Percentiles rank a stretch among this genome's conserved stretches.
Conservation (phyloP, 2,797 vertebrate species). For the Poecilia wingei region DNA sequence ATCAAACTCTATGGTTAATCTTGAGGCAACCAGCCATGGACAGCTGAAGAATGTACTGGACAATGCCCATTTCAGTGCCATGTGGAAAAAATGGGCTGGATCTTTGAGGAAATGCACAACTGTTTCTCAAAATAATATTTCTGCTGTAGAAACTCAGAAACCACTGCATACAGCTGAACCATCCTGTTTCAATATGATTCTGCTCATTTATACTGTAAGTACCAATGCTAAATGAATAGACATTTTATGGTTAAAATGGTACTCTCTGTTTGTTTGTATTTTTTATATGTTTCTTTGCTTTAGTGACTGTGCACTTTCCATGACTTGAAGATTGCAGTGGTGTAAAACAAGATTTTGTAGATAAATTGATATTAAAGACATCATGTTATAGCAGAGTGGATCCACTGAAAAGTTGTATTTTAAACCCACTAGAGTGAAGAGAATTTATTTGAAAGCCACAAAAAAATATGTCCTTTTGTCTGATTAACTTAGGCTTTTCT, state of each 20-base stretch:
- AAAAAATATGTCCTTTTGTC: not conserved
- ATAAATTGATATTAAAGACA: conserved; percentile 97
- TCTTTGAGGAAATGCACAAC: conserved; percentile 56
- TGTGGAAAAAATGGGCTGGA: conserved; percentile 32
- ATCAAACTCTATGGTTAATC: conserved; percentile 48
- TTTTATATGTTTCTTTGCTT: conserved; percentile 86
- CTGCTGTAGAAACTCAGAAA: conserved; percentile 57
- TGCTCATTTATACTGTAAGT: conserved; percentile 79
- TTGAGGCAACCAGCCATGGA: conserved; percentile 42
- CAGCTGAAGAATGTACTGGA: conserved; percentile 70
- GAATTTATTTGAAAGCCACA: not conserved
- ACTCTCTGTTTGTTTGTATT: conserved; percentile 82
- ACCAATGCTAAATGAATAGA: conserved; percentile 64
- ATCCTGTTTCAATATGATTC: conserved; percentile 71
- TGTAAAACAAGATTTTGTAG: conserved; percentile 97
- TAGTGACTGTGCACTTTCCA: conserved; percentile 84
- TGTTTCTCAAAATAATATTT: conserved; percentile 49
- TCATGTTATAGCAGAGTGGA: conserved; percentile 80
- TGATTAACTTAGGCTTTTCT: not conserved
- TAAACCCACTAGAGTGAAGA: not conserved
- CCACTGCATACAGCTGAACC: conserved; percentile 55
- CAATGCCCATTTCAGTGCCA: conserved; percentile 51
- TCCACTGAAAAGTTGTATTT: conserved; percentile 79
- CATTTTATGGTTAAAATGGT: conserved; percentile 73
- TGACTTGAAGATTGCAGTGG: conserved; percentile 84